A percentile compares a stretch with the other conserved stretches of the same genome.
phyloP scores from a whole-genome alignment of 2,797 vertebrate genomes.

The Sternarchorhynchus goeldii region DNA sequence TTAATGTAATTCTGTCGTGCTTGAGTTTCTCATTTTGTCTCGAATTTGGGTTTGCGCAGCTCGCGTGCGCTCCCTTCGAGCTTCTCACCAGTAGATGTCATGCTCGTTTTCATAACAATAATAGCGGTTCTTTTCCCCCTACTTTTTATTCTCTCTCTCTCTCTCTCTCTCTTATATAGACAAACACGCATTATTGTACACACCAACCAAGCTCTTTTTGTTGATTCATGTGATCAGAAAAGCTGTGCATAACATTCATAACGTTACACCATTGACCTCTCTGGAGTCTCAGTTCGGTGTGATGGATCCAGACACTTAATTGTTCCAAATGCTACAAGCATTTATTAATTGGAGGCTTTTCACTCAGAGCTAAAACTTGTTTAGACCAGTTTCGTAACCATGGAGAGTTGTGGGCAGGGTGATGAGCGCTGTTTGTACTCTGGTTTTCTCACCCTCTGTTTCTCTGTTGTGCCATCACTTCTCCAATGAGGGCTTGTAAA shows the following conservation, averaged over 20 bases:
- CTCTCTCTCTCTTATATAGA: background rate
- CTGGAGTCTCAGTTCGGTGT: background rate
- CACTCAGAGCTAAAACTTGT: background rate
- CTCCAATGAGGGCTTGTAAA: background rate
- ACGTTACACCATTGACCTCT: background rate
- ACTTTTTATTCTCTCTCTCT: background rate
- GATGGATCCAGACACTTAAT: background rate
- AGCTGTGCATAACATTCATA: too few species aligned
- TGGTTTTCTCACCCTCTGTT: background rate
- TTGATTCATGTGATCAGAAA: too few species aligned
- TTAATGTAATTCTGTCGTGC: background rate
- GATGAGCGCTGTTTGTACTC: background rate
- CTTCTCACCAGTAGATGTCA: conserved; percentile 58
- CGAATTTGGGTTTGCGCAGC: too few species aligned
- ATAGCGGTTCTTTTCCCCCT: background rate
- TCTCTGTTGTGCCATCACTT: background rate
- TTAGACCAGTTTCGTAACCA: background rate
- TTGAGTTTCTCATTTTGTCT: background rate
- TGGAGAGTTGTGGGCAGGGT: background rate
- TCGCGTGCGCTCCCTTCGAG: conserved; percentile 15
- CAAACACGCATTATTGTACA: background rate
- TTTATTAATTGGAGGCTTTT: background rate
- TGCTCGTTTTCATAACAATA: conserved; percentile 42
- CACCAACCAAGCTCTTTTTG: too few species aligned
- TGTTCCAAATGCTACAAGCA: background rate